Evolutionary conservation across 1,140 invertebrate genomes (phyloP).

Genomic region (Pseudomyrmex dendroicus): DNA sequence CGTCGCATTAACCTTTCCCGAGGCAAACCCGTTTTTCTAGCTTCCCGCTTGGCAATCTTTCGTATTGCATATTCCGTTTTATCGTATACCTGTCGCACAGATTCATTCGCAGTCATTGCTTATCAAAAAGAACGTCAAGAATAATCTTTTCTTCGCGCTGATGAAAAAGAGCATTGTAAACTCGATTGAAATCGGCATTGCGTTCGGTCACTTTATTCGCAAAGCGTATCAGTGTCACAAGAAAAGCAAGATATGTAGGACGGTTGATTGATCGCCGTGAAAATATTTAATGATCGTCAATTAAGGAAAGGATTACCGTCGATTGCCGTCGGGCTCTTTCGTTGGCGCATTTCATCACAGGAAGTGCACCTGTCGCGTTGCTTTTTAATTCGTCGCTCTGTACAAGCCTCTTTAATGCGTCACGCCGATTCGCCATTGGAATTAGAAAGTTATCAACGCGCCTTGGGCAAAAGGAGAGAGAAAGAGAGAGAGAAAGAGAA

Average conservation of each 20-base stretch:
- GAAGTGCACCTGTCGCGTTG: slow-evolving; percentile 48
- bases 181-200: slow-evolving; percentile 15
- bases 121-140: neutral
- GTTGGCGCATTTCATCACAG: slow-evolving; percentile 47
- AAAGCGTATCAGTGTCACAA: slow-evolving; percentile 46
- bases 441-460: slow-evolving; percentile 47
- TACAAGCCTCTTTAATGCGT: slow-evolving; percentile 21
- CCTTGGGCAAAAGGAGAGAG: neutral
- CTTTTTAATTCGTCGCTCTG: slow-evolving; percentile 44
- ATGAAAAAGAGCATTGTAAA: neutral
- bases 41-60: slow-evolving; percentile 19
- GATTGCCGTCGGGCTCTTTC: slow-evolving; percentile 24
- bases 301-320: slow-evolving; percentile 48
- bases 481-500: slow-evolving; percentile 2
- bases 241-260: slow-evolving; percentile 50
- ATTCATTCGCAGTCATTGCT: neutral
- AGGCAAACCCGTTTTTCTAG: slow-evolving; percentile 46
- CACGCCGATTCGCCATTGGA: slow-evolving; percentile 11
- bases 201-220: slow-evolving; percentile 8
- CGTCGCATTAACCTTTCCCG: slow-evolving; percentile 38
- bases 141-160: neutral
- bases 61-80: slow-evolving; percentile 27
- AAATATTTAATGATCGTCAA: slow-evolving; percentile 55
- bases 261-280: slow-evolving; percentile 47
- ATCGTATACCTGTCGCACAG: neutral